These are phyloP conservation scores for Patiria miniata DNA, from an alignment of 35 echinoderm and acorn worm genomes.

Conservation along the genomic window DNA sequence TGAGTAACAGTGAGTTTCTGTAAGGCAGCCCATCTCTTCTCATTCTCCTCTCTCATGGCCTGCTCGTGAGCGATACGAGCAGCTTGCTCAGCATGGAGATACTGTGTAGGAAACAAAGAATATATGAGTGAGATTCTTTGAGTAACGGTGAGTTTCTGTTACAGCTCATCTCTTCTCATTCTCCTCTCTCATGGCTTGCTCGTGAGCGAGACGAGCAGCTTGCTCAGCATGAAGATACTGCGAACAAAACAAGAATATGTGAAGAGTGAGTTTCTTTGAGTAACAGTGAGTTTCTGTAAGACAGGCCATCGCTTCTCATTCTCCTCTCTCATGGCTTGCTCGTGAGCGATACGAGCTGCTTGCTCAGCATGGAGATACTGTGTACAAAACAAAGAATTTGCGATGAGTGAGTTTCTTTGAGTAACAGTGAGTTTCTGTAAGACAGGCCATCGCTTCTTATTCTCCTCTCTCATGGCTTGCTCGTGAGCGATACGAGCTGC, in stretches of 20 bases:
- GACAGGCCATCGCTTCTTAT: slow-evolving; percentile 91
- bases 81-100: slow-evolving; percentile 95
- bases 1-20: slow-evolving; percentile 99
- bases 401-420: no score
- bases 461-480: no score
- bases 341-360: slow-evolving; percentile 90
- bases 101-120: slow-evolving; percentile 43
- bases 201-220: slow-evolving; percentile 91
- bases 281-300: slow-evolving; percentile 95
- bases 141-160: slow-evolving; percentile 98
- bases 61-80: slow-evolving; percentile 96
- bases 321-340: slow-evolving; percentile 96
- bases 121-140: no score
- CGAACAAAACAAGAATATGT: no score
- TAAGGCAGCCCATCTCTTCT: slow-evolving; percentile 91
- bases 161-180: slow-evolving; percentile 95
- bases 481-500: slow-evolving; percentile 95
- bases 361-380: slow-evolving; percentile 97
- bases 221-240: slow-evolving; percentile 99
- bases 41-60: slow-evolving; percentile 96
- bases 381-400: background rate
- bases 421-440: slow-evolving; percentile 97
- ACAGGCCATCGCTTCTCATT: slow-evolving; percentile 98
- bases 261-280: no score
- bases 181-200: no score